Evolutionary conservation across 2,888 invertebrate species (phyloP), one percentile per base, ranked within the genome.

Genomic region (Campoletis raptor): DNA sequence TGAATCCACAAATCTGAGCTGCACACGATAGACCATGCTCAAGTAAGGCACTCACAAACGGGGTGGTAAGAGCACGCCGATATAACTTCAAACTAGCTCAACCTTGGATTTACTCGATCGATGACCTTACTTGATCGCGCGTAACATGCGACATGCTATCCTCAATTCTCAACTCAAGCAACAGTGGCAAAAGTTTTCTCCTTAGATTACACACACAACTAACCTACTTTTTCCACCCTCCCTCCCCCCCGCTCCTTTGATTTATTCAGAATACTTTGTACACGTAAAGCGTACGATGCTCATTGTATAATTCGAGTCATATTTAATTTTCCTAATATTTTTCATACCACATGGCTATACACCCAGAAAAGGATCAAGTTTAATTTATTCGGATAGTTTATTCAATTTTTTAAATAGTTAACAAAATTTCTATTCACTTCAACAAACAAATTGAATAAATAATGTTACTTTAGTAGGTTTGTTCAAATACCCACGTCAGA

Each of bases 41-140:
- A 48, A 72, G 36, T 48, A 48, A 54, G 54, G 24, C 40, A 40
- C 67, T 48, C 73, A 70, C 9, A 76, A 83, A 72, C 64, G 54
- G 78, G 66, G 73, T 74, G n/a, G 69, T 40, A 54, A 24, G 36
- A 36, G 52, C 36, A 18, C 18, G 18, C 10, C 21, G 57, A 57
- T 73, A 74, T 82, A 82, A 85, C 69, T 79, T 77, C 57, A 37
- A 82, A 79, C 79, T 82, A 69, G 79, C 57, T 76, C 85, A 79
- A 82, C 85, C 85, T 85, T 85, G 85, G 70, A 37, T 73, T 40
- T 36, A 76, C 24, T 40, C 82, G 85, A 85, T 85, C 85, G 85
- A 85, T 85, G 79, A 85, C 79, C 82, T 85, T 82, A 79, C 69
- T 24, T 67, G 82, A 79, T 82, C 64, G 74, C 82, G 61, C 69